Evolutionary conservation across 2,888 invertebrate species (phyloP).

Genomic region (Hedya salicella): DNA sequence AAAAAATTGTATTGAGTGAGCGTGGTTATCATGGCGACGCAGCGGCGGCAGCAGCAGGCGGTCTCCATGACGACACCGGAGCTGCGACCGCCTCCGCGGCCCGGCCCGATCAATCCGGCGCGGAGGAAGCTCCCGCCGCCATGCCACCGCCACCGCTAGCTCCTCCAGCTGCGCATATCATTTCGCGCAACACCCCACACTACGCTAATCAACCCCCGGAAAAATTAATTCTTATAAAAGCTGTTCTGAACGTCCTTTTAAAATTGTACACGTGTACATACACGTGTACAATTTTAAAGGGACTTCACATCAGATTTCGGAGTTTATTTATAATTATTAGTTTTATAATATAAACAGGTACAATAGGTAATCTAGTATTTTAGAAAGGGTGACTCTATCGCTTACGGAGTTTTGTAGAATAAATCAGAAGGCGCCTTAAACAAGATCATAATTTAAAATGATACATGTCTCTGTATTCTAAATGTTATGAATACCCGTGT

Average conservation of each 20-base stretch:
- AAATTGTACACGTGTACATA: too few relatives aligned
- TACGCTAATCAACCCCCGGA: constrained; percentile 45
- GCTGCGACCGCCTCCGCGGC: constrained; percentile 62
- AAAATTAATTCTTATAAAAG: constrained; percentile 32
- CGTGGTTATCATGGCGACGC: constrained; percentile 62
- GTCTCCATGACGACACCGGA: constrained; percentile 76
- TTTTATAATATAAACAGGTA: background rate
- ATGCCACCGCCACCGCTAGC: constrained; percentile 44
- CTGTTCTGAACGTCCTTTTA: too few relatives aligned
- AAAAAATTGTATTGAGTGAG: constrained; percentile 51
- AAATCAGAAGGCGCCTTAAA: background rate
- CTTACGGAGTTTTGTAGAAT: background rate
- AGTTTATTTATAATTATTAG: too few relatives aligned
- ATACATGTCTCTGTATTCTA: constrained; percentile 11
- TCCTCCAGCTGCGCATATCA: constrained; percentile 52
- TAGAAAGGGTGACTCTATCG: too few relatives aligned
- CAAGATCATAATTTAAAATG: background rate
- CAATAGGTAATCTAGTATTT: too few relatives aligned
- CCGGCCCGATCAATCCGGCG: constrained; percentile 74
- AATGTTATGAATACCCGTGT: constrained; percentile 24
- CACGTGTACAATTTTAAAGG: constrained; percentile 6
- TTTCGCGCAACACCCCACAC: constrained; percentile 52
- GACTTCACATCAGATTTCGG: background rate
- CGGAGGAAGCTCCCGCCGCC: constrained; percentile 63
- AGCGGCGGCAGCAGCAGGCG: constrained; percentile 70